phyloP scores from a whole-genome alignment of 1,140 invertebrate species.

The Harlomillsia oculata region DNA sequence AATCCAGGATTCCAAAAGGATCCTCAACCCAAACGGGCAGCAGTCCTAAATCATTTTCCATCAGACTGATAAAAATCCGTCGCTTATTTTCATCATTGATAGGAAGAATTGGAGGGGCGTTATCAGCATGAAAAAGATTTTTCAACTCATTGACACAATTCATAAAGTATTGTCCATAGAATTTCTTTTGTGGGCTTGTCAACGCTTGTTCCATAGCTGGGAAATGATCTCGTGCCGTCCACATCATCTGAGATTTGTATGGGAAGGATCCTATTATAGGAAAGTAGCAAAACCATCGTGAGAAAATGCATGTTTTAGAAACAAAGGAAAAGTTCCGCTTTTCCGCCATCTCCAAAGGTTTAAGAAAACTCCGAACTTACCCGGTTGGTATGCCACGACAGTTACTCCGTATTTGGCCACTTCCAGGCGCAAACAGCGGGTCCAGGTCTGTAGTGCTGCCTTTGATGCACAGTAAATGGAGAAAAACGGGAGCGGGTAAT shows the following conservation, averaged over 20 bases:
- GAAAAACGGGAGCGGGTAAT: conserved; percentile 57
- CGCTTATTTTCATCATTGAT: neutral
- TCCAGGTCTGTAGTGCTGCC: conserved; percentile 59
- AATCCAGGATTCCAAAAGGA: neutral
- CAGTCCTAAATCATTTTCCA: conserved; percentile 10
- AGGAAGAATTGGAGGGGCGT: neutral
- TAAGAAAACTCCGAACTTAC: conserved; percentile 38
- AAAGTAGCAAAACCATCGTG: conserved; percentile 3
- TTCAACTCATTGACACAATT: neutral
- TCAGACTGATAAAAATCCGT: conserved; percentile 4
- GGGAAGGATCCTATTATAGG: neutral
- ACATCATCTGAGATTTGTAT: neutral
- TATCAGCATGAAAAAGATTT: conserved; percentile 1
- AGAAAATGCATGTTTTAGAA: neutral
- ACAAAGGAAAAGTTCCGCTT: neutral
- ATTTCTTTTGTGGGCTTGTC: conserved; percentile 5
- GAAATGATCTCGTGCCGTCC: neutral
- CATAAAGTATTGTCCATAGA: conserved; percentile 27
- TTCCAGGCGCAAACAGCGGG: conserved; percentile 61
- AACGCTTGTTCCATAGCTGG: neutral
- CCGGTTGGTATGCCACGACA: conserved; percentile 67
- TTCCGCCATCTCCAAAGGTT: neutral
- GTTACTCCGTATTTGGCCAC: conserved; percentile 59
- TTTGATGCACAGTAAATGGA: conserved; percentile 71
- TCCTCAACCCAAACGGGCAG: conserved; percentile 14